A percentile compares a stretch with the other conserved stretches of the same genome.
phyloP scores from a whole-genome alignment of 2,888 invertebrate genomes.

The Dromius quadrimaculatus region DNA sequence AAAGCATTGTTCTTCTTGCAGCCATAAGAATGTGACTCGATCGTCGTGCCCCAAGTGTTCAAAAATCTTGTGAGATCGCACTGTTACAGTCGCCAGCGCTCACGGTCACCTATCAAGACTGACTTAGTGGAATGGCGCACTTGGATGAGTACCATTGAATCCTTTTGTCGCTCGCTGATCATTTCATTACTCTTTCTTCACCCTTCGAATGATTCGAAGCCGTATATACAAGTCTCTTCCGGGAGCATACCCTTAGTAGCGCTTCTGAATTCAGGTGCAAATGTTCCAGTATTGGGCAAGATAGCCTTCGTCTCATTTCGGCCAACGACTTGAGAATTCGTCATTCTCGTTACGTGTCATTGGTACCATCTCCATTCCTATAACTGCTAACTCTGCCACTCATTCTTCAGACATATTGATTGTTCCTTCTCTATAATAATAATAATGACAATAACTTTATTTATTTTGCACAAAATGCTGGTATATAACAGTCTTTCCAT shows the following conservation, averaged over 20 bases:
- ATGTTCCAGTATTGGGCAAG: not conserved
- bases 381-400: not conserved
- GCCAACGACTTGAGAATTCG: not conserved
- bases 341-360: not conserved
- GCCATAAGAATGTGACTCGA: not conserved
- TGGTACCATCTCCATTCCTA: not conserved
- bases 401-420: not conserved
- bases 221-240: not conserved
- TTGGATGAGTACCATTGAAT: too few species aligned
- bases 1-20: not conserved
- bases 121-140: not conserved
- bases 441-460: not conserved
- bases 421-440: not conserved
- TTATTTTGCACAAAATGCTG: not conserved
- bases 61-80: not conserved
- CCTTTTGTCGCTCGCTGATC: too few species aligned
- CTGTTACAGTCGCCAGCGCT: not conserved
- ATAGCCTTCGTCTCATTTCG: not conserved
- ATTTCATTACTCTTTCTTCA: not conserved
- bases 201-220: not conserved
- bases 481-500: not conserved
- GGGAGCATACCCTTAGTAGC: too few species aligned
- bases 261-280: too few species aligned
- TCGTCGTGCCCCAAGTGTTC: not conserved
- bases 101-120: not conserved